These are phyloP conservation scores for Acleris emargana DNA, from an alignment of 2,888 invertebrate genomes.

Conservation along the genomic window DNA sequence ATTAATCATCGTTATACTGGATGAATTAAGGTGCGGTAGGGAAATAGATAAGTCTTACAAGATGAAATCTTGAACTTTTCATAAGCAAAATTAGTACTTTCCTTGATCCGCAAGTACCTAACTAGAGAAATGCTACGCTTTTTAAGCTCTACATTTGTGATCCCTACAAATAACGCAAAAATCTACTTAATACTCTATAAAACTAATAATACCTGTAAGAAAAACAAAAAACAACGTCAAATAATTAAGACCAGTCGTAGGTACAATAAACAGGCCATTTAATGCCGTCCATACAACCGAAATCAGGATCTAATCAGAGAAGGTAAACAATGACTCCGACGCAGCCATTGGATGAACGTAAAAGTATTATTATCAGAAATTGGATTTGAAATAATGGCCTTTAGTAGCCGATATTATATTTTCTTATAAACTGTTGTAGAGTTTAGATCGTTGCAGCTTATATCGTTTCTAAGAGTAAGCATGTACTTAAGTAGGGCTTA, in stretches of 20 bases:
- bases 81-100: background rate
- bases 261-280: slow-evolving; percentile 31
- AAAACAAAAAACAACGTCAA: slow-evolving; percentile 1
- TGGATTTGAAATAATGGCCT: slow-evolving; percentile 23
- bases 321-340: slow-evolving; percentile 52
- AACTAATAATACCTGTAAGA: background rate
- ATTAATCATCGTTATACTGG: slow-evolving; percentile 8
- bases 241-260: slow-evolving; percentile 20
- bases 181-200: no score
- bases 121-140: no score
- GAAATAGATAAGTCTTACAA: background rate
- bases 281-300: slow-evolving; percentile 40
- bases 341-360: slow-evolving; percentile 42
- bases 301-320: slow-evolving; percentile 55
- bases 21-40: background rate
- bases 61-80: background rate
- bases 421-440: background rate
- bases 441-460: no score
- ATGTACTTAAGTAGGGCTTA: no score
- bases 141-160: no score
- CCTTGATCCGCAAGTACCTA: background rate
- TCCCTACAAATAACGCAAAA: no score
- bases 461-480: no score
- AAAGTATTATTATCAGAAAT: slow-evolving; percentile 42
- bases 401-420: slow-evolving; percentile 23